Conservation (phyloP, 1,140 invertebrate genomes). For the Piezodorus guildinii region DNA sequence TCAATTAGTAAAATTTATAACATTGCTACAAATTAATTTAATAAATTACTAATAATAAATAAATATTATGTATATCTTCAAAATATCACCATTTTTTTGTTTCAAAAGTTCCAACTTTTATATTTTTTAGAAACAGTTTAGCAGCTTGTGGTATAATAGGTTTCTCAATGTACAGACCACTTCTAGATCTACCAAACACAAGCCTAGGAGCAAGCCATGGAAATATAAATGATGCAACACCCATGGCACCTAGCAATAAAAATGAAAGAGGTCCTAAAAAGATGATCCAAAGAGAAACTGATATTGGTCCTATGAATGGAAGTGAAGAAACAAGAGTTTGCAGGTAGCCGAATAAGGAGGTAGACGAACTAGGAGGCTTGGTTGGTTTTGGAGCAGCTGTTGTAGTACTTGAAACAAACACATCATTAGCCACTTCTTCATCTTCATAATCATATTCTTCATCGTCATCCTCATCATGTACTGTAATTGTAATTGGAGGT, state of each 20-base stretch:
- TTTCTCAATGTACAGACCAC: neutral
- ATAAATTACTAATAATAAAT: no score
- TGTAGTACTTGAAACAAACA: conserved; percentile 4
- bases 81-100: no score
- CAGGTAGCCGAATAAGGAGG: conserved; percentile 25
- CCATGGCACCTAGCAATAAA: conserved; percentile 30
- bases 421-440: conserved; percentile 5
- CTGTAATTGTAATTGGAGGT: conserved; percentile 1
- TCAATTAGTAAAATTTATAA: no score
- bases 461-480: neutral
- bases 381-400: conserved; percentile 7
- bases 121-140: conserved; percentile 12
- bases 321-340: conserved; percentile 26
- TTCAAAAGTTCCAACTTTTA: no score
- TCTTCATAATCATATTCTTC: conserved; percentile 18
- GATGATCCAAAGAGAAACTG: conserved; percentile 30
- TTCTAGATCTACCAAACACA: conserved; percentile 26
- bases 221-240: conserved; percentile 29
- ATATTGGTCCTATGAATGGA: conserved; percentile 29
- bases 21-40: no score
- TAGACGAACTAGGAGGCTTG: conserved; percentile 3
- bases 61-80: no score
- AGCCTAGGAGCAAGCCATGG: conserved; percentile 30
- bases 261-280: conserved; percentile 32
- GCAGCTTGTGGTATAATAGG: conserved; percentile 20